Evolutionary conservation across 2,888 invertebrate genomes (phyloP).

Genomic region (Ashinkailepas kermadecensis): DNA sequence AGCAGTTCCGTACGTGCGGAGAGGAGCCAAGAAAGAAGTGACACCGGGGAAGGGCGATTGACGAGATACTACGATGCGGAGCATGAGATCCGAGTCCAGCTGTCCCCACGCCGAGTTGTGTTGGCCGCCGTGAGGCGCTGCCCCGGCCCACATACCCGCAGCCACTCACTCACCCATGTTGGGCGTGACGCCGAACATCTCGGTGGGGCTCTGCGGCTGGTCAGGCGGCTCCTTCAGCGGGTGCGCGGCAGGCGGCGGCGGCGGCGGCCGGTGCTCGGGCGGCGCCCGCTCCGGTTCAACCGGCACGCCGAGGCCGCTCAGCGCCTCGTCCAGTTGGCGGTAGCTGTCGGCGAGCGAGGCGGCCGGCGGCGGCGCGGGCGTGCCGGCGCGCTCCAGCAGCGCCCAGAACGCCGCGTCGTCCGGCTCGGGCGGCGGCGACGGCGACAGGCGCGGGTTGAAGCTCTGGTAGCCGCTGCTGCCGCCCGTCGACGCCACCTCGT

Average conservation of each 20-base stretch:
- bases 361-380: neutral
- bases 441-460: conserved; percentile 32
- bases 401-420: conserved; percentile 16
- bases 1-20: too few relatives aligned
- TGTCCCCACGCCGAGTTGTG: too few relatives aligned
- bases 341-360: neutral
- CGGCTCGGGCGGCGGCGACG: conserved; percentile 29
- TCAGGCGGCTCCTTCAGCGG: neutral
- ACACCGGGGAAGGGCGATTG: too few relatives aligned
- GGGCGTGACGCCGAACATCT: conserved; percentile 8
- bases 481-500: conserved; percentile 32
- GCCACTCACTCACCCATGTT: neutral
- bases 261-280: neutral
- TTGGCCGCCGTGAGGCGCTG: too few relatives aligned
- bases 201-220: neutral
- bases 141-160: too few relatives aligned
- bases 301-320: neutral
- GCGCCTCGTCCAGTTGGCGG: neutral
- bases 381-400: neutral
- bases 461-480: conserved; percentile 35
- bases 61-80: too few relatives aligned
- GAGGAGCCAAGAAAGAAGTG: too few relatives aligned
- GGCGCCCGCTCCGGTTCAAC: too few relatives aligned
- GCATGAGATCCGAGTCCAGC: too few relatives aligned
- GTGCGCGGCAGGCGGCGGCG: neutral